Conservation (phyloP, 2,113 vertebrate species). For the Hippolais icterina region DNA sequence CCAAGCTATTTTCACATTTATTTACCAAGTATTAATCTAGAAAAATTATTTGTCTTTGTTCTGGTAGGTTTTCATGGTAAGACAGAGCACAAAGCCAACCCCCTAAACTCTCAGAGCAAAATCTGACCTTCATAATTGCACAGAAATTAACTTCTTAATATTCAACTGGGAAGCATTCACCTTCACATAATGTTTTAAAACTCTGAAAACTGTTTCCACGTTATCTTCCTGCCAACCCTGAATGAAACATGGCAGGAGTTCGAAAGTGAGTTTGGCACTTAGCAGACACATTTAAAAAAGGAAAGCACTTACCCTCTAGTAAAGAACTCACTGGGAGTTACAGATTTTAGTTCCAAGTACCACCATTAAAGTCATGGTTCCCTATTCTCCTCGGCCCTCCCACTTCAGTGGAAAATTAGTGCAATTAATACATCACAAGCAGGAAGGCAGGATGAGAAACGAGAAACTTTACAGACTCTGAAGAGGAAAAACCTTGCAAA, state of each 20-base stretch:
- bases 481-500: neutral
- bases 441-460: neutral
- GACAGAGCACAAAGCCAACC: neutral
- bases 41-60: neutral
- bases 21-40: neutral
- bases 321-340: neutral
- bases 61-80: neutral
- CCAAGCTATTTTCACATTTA: neutral
- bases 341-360: neutral
- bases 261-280: neutral
- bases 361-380: neutral
- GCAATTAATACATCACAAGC: neutral
- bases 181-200: neutral
- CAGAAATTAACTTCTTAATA: neutral
- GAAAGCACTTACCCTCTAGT: slow-evolving; percentile 9
- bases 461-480: neutral
- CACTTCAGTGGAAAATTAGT: neutral
- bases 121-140: neutral
- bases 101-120: neutral
- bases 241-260: neutral
- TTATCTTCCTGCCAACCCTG: neutral
- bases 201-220: neutral
- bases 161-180: neutral
- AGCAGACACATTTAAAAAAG: neutral
- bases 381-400: neutral